phyloP scores from a whole-genome alignment of 2,797 vertebrate genomes.

The Gobionotothen gibberifrons region DNA sequence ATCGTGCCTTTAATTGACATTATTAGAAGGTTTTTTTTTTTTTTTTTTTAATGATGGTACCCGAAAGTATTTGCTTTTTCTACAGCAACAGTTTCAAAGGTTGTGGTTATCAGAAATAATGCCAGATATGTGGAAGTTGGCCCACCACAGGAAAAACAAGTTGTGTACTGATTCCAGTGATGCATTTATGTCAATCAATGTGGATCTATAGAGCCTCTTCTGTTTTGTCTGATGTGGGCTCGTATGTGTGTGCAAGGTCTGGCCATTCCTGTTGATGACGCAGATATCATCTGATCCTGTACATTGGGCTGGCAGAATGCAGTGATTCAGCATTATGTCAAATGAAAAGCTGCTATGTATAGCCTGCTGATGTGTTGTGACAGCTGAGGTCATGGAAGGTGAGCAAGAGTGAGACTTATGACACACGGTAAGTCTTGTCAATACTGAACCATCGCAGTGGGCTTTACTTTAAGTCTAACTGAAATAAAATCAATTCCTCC shows the following conservation, averaged over 20 bases:
- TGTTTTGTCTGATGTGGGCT: conserved; percentile 11
- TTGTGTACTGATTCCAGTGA: conserved; percentile 37
- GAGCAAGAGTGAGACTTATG: conserved; percentile 26
- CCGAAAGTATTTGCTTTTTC: neutral
- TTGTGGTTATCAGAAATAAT: conserved; percentile 17
- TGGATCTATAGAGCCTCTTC: conserved; percentile 39
- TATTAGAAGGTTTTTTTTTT: conserved; percentile 2
- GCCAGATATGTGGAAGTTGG: neutral
- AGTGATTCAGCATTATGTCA: conserved; percentile 42
- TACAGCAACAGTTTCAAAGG: neutral
- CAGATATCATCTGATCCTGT: conserved; percentile 46
- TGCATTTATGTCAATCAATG: conserved; percentile 44
- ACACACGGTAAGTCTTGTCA: neutral
- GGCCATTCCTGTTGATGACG: conserved; percentile 25
- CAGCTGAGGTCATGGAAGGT: conserved; percentile 28
- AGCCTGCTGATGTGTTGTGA: conserved; percentile 52
- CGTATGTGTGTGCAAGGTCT: neutral
- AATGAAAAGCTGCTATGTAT: conserved; percentile 56
- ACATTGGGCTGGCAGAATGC: conserved; percentile 35
- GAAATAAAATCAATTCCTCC: neutral
- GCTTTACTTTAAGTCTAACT: neutral
- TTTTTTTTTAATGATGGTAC: neutral
- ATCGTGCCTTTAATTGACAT: neutral
- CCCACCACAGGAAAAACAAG: neutral
- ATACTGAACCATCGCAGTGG: neutral